Base-by-base conservation (phyloP, 2,888 invertebrate species). In the Silvanus unidentatus region DNA sequence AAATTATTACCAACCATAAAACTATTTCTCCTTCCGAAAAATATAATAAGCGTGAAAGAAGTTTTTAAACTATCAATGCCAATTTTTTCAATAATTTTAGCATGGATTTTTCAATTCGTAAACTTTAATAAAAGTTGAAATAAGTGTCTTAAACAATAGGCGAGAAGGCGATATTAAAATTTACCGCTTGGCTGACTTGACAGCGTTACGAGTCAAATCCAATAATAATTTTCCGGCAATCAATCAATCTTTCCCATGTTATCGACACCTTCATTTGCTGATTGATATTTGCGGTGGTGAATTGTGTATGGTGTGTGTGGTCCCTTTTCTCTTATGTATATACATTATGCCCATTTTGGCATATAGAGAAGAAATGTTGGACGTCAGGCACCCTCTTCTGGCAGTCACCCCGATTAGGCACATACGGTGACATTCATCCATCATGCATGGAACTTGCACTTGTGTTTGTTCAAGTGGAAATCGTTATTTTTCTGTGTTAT, bases 401-500 rank as follows among this genome's bases (percentile, higher is more conserved):
- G 32, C 32, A 3, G 32, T 32, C 32, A 32, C 13, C 32, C 32
- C 32, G 32, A 46, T 48, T 41, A 37, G 45, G 38, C 42, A 16
- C 40, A 48, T 43, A 48, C 43, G 40, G 39, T 50, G 50, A 48
- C 48, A 28, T 48, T 50, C 50, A 50, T 50, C 48, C 48, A 50
- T 50, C 50, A 50, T 50, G 34, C 42, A 48, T 44, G 45, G 45
- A 46, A 50, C 45, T 43, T 44, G 44, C 50, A 50, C 54, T 52
- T 49, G 54, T 54, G 52, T 54, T 49, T 52, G 47, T 43, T 40
- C 45, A 48, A 40, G 47, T 45, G 47, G 52, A 53, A 55, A 54
- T 57, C 49, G 53, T 55, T 52, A 52, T 53, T 55, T 57, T 54
- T 52, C 49, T 48, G n/a, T n/a, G 57, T 55, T 55, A 50, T 52